Conservation (phyloP, 1,140 invertebrate genomes). For the Protaetia brevitarsis region DNA sequence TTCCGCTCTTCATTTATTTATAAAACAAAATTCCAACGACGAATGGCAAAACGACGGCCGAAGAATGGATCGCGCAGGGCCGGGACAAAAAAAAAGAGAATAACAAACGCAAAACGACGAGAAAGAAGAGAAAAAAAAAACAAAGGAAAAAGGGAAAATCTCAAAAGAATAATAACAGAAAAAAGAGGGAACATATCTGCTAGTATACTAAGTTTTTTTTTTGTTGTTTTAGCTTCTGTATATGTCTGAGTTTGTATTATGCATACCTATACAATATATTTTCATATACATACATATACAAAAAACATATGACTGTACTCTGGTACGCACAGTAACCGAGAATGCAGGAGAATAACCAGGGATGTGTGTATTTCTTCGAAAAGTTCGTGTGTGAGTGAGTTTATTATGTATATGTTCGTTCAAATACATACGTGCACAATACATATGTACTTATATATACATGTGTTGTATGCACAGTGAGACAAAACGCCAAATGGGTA, state of each 20-base stretch:
- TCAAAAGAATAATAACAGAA: slow-evolving; percentile 11
- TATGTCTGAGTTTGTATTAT: no score
- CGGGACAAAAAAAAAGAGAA: background rate
- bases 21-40: background rate
- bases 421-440: background rate
- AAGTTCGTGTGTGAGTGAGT: background rate
- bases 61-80: background rate
- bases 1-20: slow-evolving; percentile 5
- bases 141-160: background rate
- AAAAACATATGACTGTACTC: no score
- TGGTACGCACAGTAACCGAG: background rate
- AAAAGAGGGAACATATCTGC: background rate
- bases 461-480: background rate
- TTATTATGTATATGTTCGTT: background rate
- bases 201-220: background rate
- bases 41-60: background rate
- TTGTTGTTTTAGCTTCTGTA: background rate
- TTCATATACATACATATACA: background rate
- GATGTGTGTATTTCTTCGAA: background rate
- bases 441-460: background rate
- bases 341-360: background rate
- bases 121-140: background rate
- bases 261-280: background rate
- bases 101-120: background rate
- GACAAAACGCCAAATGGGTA: background rate